Percentiles rank a stretch among this genome's conserved stretches.
phyloP scores from a whole-genome alignment of 1,140 invertebrate genomes.

The Andrena cerasifolii region DNA sequence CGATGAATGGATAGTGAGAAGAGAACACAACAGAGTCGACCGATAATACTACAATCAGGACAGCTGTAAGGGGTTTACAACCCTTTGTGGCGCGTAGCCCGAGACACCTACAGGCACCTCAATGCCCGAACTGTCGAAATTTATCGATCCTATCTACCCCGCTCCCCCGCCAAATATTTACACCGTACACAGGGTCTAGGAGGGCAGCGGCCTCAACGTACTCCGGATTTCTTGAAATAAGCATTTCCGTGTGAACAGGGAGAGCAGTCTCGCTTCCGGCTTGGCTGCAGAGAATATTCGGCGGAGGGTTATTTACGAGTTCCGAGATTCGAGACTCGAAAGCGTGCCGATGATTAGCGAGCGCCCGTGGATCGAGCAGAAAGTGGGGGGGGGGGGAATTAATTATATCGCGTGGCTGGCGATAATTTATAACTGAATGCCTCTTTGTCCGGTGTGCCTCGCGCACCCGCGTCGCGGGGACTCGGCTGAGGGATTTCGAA shows the following conservation, averaged over 20 bases:
- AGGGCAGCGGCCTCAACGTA: conserved; percentile 34
- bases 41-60: conserved; percentile 71
- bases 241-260: background rate
- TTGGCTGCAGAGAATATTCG: conserved; percentile 15
- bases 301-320: conserved; percentile 34
- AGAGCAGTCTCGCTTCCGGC: background rate
- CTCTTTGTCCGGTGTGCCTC: conserved; percentile 36
- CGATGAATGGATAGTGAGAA: conserved; percentile 70
- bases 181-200: conserved; percentile 33
- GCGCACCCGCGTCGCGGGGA: no score
- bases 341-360: conserved; percentile 18
- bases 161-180: conserved; percentile 62
- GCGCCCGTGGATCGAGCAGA: background rate
- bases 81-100: conserved; percentile 68
- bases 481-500: conserved; percentile 27
- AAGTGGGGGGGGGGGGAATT: conserved; percentile 17
- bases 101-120: conserved; percentile 27
- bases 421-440: conserved; percentile 49
- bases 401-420: conserved; percentile 40
- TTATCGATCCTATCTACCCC: conserved; percentile 62
- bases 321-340: conserved; percentile 32
- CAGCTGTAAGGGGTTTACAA: conserved; percentile 75
- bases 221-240: conserved; percentile 11
- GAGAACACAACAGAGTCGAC: conserved; percentile 30
- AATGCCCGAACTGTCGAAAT: conserved; percentile 72